Conservation (phyloP, 2,797 vertebrate species). For the Tragelaphus oryx region DNA sequence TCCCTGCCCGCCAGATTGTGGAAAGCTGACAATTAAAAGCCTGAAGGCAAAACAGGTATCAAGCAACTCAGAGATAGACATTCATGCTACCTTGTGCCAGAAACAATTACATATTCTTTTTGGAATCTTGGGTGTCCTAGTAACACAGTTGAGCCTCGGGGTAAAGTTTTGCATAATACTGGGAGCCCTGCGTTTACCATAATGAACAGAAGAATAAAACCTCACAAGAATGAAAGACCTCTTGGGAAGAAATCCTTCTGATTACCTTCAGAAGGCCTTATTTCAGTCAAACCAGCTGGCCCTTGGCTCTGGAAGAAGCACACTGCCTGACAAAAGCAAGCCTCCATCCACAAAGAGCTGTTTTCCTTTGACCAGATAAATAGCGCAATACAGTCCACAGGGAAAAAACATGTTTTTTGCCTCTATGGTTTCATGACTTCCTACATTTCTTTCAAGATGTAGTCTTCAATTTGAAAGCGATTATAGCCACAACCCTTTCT, state of each 20-base stretch:
- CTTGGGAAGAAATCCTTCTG: conserved; percentile 5
- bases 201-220: conserved; percentile 59
- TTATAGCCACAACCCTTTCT: background rate
- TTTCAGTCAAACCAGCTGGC: background rate
- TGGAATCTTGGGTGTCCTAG: conserved; percentile 69
- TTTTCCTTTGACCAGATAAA: conserved; percentile 48
- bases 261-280: conserved; percentile 34
- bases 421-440: conserved; percentile 9
- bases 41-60: conserved; percentile 62
- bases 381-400: background rate
- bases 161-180: conserved; percentile 65
- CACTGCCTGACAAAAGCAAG: background rate
- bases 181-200: conserved; percentile 47
- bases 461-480: conserved; percentile 12
- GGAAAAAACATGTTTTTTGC: background rate
- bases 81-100: conserved; percentile 54
- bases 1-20: background rate
- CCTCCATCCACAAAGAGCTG: conserved; percentile 17
- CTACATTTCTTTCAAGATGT: conserved; percentile 26
- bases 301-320: background rate
- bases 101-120: conserved; percentile 69
- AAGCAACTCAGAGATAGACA: conserved; percentile 54
- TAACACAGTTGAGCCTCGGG: conserved; percentile 46
- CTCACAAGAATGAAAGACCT: conserved; percentile 45
- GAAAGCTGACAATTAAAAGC: conserved; percentile 70